These are phyloP conservation scores for Anticlea derivata DNA, from an alignment of 2,888 invertebrate genomes.

Conservation along the genomic window DNA sequence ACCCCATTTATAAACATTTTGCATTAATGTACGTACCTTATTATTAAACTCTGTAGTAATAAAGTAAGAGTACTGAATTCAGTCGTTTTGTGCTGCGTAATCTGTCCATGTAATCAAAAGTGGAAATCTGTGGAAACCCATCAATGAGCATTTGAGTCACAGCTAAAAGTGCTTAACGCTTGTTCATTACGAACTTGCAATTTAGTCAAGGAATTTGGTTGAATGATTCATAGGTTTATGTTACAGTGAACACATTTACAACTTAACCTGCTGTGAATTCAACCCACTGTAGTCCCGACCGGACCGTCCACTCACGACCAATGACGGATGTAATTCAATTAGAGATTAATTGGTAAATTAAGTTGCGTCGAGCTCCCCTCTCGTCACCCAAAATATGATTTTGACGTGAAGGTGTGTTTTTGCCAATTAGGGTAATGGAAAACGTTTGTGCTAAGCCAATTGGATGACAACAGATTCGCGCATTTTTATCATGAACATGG, in stretches of 20 bases:
- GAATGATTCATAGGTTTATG: no score
- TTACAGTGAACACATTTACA: background rate
- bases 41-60: background rate
- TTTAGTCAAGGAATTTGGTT: no score
- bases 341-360: conserved; percentile 80
- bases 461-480: conserved; percentile 24
- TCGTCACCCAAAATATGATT: conserved; percentile 74
- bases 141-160: background rate
- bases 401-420: conserved; percentile 63
- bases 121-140: background rate
- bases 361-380: conserved; percentile 64
- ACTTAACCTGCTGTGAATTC: conserved; percentile 2
- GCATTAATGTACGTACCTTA: background rate
- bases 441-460: conserved; percentile 34
- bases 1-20: conserved; percentile 5
- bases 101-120: no score
- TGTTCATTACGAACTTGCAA: background rate
- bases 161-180: background rate
- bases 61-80: no score
- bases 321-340: conserved; percentile 80
- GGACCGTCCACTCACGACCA: conserved; percentile 35
- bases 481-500: conserved; percentile 7
- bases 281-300: conserved; percentile 6
- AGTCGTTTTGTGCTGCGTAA: no score
- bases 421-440: conserved; percentile 58